A percentile compares a stretch with the other conserved stretches of the same genome.
These are phyloP conservation scores for Otolemur crassicaudatus DNA, from an alignment of 2,797 vertebrate genomes.

Conservation along the genomic window DNA sequence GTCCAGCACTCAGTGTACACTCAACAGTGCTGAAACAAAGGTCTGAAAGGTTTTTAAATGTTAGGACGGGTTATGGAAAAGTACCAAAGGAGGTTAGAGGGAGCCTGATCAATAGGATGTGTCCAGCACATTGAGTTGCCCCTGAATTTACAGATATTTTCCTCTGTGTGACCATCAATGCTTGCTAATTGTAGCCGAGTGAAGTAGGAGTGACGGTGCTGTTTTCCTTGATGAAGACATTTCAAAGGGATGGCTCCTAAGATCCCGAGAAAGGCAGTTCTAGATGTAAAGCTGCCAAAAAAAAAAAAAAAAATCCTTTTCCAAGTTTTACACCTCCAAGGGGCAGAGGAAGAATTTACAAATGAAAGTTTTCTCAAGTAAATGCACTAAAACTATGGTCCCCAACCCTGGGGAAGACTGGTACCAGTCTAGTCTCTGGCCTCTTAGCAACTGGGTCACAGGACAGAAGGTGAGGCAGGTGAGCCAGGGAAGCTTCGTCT, in stretches of 20 bases:
- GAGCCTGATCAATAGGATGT: not conserved
- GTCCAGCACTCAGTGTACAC: not conserved
- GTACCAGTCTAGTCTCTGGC: too few species aligned
- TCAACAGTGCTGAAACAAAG: not conserved
- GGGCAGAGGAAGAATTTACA: not conserved
- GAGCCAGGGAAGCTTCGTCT: too few species aligned
- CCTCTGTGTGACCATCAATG: not conserved
- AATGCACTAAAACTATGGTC: not conserved
- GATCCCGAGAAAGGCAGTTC: not conserved
- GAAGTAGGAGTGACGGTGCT: not conserved
- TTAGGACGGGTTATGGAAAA: not conserved
- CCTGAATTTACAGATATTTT: not conserved
- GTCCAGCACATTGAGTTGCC: not conserved
- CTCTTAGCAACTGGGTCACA: too few species aligned
- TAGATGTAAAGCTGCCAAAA: not conserved
- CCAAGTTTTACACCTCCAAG: constrained; percentile 9
- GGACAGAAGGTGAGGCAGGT: too few species aligned
- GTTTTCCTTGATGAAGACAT: not conserved
- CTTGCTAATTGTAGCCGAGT: not conserved
- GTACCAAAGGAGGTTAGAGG: not conserved
- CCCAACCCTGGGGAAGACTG: too few species aligned
- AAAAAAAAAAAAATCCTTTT: not conserved
- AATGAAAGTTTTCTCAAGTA: not conserved
- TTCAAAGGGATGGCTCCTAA: not conserved
- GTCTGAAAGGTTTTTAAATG: not conserved